A percentile compares a stretch with the other conserved stretches of the same genome.
Evolutionary conservation across 2,113 vertebrate genomes (phyloP).

Genomic region (Morone chrysops): DNA sequence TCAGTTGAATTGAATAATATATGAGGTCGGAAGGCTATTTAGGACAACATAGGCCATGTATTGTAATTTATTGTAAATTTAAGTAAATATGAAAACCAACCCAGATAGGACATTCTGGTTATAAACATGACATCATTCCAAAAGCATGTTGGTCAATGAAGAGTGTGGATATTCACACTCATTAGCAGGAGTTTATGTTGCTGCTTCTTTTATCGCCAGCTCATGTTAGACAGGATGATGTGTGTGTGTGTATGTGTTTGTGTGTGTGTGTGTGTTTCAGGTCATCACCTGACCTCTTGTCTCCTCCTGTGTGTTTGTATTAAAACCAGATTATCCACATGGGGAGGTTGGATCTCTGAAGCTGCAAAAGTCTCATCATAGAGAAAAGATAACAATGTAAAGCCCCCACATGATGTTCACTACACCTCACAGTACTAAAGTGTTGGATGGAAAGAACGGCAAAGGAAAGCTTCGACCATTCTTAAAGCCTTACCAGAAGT

Average conservation of each 20-base stretch:
- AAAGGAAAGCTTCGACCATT: background rate
- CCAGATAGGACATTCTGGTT: background rate
- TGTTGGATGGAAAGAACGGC: background rate
- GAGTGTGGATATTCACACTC: constrained; percentile 45
- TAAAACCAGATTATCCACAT: background rate
- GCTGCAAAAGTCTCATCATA: background rate
- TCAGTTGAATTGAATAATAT: background rate
- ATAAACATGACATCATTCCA: constrained; percentile 13
- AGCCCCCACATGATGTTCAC: background rate
- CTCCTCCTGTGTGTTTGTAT: background rate
- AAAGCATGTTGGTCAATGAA: constrained; percentile 41
- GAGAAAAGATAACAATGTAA: background rate
- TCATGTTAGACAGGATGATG: background rate
- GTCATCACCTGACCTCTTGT: constrained; percentile 9
- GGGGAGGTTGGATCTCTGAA: background rate
- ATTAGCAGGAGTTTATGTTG: constrained; percentile 19
- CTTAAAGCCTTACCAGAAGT: background rate
- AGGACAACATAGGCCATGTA: background rate
- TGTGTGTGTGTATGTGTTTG: background rate
- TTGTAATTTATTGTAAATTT: background rate
- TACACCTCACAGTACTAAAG: no score
- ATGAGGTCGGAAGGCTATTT: background rate
- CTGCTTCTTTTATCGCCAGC: constrained; percentile 9
- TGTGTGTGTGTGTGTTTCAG: background rate
- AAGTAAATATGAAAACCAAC: background rate